phyloP scores from a whole-genome alignment of 2,797 vertebrate species.

The Morelia viridis region DNA sequence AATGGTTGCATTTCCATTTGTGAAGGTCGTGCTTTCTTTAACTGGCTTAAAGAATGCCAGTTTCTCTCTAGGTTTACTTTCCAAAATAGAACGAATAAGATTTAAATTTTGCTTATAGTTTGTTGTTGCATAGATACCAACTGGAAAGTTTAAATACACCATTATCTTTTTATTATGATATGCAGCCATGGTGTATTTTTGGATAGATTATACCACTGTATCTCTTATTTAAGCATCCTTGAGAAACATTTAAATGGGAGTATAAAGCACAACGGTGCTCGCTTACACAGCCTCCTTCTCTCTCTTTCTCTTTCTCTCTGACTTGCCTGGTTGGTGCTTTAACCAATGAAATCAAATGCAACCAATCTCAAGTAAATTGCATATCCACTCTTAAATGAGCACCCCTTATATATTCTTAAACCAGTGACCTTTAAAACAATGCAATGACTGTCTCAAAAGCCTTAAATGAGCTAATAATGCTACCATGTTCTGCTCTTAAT shows the following conservation, averaged over 20 bases:
- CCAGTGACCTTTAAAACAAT: slow-evolving; percentile 50
- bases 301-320: neutral
- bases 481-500: slow-evolving; percentile 36
- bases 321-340: slow-evolving; percentile 37
- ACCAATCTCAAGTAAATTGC: slow-evolving; percentile 56
- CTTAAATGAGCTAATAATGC: slow-evolving; percentile 54
- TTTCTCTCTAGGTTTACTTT: slow-evolving; percentile 36
- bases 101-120: slow-evolving; percentile 7
- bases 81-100: slow-evolving; percentile 43
- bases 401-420: slow-evolving; percentile 50
- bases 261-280: slow-evolving; percentile 39
- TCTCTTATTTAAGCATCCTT: slow-evolving; percentile 20
- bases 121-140: slow-evolving; percentile 6
- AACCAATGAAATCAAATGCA: slow-evolving; percentile 53
- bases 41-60: slow-evolving; percentile 15
- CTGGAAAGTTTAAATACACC: slow-evolving; percentile 33
- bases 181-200: slow-evolving; percentile 4
- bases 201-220: slow-evolving; percentile 19
- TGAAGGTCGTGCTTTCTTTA: slow-evolving; percentile 1
- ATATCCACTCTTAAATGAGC: slow-evolving; percentile 44
- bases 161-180: neutral
- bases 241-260: slow-evolving; percentile 38
- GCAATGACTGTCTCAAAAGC: slow-evolving; percentile 37
- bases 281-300: neutral
- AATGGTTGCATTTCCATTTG: slow-evolving; percentile 5